Base-by-base conservation (phyloP, 1,140 invertebrate species). In the Apis mellifera region DNA sequence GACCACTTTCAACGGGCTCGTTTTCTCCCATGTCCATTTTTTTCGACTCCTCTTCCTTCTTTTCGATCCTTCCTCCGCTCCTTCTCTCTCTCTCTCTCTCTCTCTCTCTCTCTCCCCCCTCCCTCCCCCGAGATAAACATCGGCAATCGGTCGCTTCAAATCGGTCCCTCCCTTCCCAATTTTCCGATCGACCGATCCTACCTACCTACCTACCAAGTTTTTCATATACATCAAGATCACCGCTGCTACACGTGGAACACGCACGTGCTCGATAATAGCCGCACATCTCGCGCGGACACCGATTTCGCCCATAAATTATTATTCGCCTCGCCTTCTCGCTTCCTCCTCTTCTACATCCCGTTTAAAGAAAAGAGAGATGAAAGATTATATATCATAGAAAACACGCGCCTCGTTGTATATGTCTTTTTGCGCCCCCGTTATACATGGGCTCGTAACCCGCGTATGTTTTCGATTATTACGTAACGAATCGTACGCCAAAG, bases 171-270 rank as follows among this genome's bases (percentile, higher is more conserved):
- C 23, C 9, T 9, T 17, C n/a, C 32, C 32, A 42, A n/a, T 11
- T 21, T 21, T 54, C 48, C 26, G 23, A 23, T n/a, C 26, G 17
- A 50, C 19, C 12, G n/a, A 65, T 50, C 54, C 62, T 3, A 26
- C 11, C 54, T 62, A 19, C 32, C 32, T 54, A 60, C 12, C 54
- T 68, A 55, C 55, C 65, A 21, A 69, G 74, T 59, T 82, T 78
- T 78, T 62, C 48, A 78, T 70, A 48, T 79, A 55, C 60, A 59
- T 64, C 70, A 60, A 82, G 65, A 79, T 65, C 64, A 71, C 23
- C 64, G 68, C 23, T 55, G 70, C 50, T 72, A 76, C 87, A 89
- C 87, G 87, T 89, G 87, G 86, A 89, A 72, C 75, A 60, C 84
- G 70, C 87, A 89, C 86, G 87, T 88, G 88, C 70, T 60, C 62